These are phyloP conservation scores for Tachyglossus aculeatus DNA, from an alignment of 2,797 vertebrate species.

Conservation along the genomic window DNA sequence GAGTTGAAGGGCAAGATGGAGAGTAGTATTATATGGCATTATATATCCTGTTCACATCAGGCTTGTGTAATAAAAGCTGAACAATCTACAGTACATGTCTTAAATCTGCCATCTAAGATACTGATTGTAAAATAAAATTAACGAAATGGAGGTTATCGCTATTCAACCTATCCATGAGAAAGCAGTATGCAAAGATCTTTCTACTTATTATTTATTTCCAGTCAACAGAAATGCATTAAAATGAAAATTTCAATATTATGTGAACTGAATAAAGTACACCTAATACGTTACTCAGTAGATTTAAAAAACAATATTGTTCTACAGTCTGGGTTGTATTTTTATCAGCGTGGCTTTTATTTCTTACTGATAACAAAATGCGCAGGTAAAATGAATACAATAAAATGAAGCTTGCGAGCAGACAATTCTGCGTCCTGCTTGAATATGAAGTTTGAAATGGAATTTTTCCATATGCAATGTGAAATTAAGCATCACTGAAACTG, in stretches of 20 bases:
- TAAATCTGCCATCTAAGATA: slow-evolving; percentile 62
- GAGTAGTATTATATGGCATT: slow-evolving; percentile 33
- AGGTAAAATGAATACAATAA: slow-evolving; percentile 40
- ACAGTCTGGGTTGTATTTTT: slow-evolving; percentile 1
- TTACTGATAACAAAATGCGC: slow-evolving; percentile 8
- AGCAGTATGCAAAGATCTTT: slow-evolving; percentile 39
- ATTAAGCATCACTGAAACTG: slow-evolving; percentile 7
- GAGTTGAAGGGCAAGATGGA: slow-evolving; percentile 13
- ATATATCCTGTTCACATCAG: slow-evolving; percentile 50
- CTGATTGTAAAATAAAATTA: slow-evolving; percentile 57
- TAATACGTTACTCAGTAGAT: slow-evolving; percentile 31
- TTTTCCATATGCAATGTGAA: slow-evolving; percentile 40
- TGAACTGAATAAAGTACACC: slow-evolving; percentile 21
- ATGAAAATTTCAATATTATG: slow-evolving; percentile 29
- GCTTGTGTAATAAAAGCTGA: slow-evolving; percentile 46
- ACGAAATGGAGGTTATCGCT: slow-evolving; percentile 47
- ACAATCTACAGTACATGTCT: slow-evolving; percentile 57
- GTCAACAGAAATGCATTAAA: slow-evolving; percentile 54
- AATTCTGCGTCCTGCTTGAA: slow-evolving; percentile 21
- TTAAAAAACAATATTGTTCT: slow-evolving; percentile 6
- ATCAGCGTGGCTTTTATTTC: background rate
- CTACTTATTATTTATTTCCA: slow-evolving; percentile 51
- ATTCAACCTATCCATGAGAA: slow-evolving; percentile 33
- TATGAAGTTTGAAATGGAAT: slow-evolving; percentile 11
- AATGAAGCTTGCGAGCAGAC: slow-evolving; percentile 40